phyloP scores from a whole-genome alignment of 2,113 vertebrate species.

The Nothobranchius kuhntae region DNA sequence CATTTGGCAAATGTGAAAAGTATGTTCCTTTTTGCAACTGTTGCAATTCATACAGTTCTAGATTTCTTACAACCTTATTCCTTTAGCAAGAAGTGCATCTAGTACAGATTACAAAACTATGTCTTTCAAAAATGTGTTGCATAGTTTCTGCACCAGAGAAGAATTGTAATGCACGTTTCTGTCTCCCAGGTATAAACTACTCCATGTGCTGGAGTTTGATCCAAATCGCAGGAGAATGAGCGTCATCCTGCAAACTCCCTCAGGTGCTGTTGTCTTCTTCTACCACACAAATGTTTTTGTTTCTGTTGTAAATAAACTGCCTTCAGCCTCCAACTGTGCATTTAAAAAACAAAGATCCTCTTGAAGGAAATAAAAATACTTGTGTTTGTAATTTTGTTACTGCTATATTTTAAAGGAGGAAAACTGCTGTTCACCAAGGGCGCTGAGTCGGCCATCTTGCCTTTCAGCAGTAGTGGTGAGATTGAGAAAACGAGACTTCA shows the following conservation, averaged over 20 bases:
- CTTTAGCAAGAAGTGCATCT: too few species aligned
- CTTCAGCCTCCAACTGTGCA: not conserved
- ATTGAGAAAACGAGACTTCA: conserved; percentile 93
- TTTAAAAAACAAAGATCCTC: not conserved
- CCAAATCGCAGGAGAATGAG: conserved; percentile 95
- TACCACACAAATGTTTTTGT: not conserved
- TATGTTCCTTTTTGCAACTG: conserved; percentile 55
- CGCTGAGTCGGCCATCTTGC: conserved; percentile 93
- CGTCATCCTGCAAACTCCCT: conserved; percentile 90
- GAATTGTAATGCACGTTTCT: not conserved
- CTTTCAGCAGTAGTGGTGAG: conserved; percentile 87
- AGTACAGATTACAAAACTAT: not conserved
- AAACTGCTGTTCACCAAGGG: conserved; percentile 94
- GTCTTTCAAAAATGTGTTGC: not conserved
- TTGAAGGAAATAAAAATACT: not conserved
- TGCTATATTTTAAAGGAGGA: conserved; percentile 77
- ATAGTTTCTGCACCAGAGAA: not conserved
- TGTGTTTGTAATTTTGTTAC: not conserved
- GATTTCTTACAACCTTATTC: too few species aligned
- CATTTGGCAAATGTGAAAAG: conserved; percentile 90
- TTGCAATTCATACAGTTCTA: too few species aligned
- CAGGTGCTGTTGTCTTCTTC: conserved; percentile 77
- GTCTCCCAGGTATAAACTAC: conserved; percentile 87
- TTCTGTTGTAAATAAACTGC: not conserved
- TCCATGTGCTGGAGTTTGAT: conserved; percentile 95